phyloP scores from a whole-genome alignment of 2,888 invertebrate genomes.

The Drosophila borealis region DNA sequence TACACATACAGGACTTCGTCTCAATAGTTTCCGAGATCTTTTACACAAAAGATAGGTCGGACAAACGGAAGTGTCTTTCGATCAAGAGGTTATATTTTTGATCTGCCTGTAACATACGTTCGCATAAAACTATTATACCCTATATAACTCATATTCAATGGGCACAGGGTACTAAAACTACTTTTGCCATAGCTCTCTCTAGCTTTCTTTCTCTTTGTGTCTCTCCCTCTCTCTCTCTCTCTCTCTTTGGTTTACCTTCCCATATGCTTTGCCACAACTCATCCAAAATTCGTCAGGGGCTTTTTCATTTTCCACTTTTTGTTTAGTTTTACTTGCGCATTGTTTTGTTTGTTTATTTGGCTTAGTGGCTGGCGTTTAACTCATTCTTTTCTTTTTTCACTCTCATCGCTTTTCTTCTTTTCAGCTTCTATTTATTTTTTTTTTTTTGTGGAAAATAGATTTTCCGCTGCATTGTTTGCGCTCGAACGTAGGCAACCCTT shows the following conservation, averaged over 20 bases:
- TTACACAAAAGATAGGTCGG: no score
- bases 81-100: no score
- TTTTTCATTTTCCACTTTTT: conserved; percentile 37
- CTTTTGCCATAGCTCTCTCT: conserved; percentile 3
- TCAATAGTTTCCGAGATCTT: no score
- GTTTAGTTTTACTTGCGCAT: conserved; percentile 31
- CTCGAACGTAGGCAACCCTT: conserved; percentile 59
- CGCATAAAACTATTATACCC: no score
- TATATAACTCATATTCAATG: no score
- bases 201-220: not conserved
- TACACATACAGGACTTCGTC: no score
- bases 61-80: no score
- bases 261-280: conserved; percentile 24
- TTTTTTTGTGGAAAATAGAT: conserved; percentile 55
- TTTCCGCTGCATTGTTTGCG: conserved; percentile 58
- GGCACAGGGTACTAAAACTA: not conserved
- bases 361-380: conserved; percentile 54
- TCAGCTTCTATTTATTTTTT: conserved; percentile 3
- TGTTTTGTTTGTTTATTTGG: conserved; percentile 71
- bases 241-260: conserved; percentile 10
- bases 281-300: conserved; percentile 36
- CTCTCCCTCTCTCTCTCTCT: not conserved
- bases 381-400: conserved; percentile 16
- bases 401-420: not conserved
- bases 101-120: no score